Evolutionary conservation across 2,797 vertebrate genomes (phyloP).

Genomic region (Mionectes olivaceus): DNA sequence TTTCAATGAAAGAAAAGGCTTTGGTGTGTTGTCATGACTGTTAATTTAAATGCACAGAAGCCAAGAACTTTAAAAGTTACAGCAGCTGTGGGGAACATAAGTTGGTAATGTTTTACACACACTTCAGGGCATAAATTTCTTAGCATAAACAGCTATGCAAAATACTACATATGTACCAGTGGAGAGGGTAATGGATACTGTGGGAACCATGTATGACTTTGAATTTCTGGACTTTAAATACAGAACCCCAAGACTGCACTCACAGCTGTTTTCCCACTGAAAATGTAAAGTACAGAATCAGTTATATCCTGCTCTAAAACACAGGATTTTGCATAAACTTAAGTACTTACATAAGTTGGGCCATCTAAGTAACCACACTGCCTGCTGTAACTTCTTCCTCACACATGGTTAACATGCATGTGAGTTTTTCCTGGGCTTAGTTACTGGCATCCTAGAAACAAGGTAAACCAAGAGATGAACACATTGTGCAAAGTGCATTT

Average conservation of each 20-base stretch:
- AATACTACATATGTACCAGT: conserved; percentile 11
- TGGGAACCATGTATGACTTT: conserved; percentile 46
- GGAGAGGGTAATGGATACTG: conserved; percentile 51
- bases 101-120: conserved; percentile 21
- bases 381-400: not conserved
- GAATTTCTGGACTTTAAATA: conserved; percentile 56
- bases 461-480: not conserved
- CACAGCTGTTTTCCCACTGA: conserved; percentile 8
- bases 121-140: conserved; percentile 51
- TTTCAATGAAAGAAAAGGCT: conserved; percentile 11
- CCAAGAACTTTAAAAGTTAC: conserved; percentile 30
- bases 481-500: not conserved
- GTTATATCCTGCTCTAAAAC: not conserved
- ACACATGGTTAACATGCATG: not conserved
- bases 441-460: not conserved
- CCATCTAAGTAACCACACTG: not conserved
- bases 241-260: conserved; percentile 24
- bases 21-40: not conserved
- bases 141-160: conserved; percentile 25
- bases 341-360: conserved; percentile 1
- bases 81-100: conserved; percentile 28
- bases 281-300: not conserved
- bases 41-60: conserved; percentile 25
- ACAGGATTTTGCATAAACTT: conserved; percentile 17
- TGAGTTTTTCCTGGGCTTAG: not conserved